Percentiles rank a stretch among this genome's conserved stretches.
Evolutionary conservation across 35 echinoderm and acorn worm genomes (phyloP).

Genomic region (Heliocidaris tuberculata): DNA sequence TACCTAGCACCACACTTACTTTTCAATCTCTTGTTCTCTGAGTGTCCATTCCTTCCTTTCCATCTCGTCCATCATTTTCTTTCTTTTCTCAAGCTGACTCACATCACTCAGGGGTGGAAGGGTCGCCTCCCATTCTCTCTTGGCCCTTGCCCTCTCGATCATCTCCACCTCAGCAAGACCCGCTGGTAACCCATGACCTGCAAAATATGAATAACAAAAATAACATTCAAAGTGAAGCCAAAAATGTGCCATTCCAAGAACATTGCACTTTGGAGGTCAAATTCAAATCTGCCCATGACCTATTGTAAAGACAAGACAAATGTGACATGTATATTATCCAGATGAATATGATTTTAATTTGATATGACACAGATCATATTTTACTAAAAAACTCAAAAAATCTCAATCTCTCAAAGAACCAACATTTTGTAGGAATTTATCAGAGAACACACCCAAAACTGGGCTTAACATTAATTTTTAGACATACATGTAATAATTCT

Average conservation of each 20-base stretch:
- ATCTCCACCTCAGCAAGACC: conserved; percentile 97
- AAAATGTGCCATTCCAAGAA: too few relatives aligned
- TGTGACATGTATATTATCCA: too few relatives aligned
- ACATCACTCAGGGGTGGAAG: conserved; percentile 82
- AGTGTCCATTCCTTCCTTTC: conserved; percentile 95
- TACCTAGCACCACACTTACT: conserved; percentile 53
- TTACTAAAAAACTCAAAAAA: too few relatives aligned
- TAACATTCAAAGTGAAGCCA: too few relatives aligned
- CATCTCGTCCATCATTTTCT: conserved; percentile 98
- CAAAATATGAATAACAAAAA: neutral
- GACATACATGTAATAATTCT: neutral
- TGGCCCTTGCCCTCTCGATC: conserved; percentile 93
- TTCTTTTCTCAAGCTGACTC: conserved; percentile 89
- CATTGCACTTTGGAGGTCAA: too few relatives aligned
- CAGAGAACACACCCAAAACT: too few relatives aligned
- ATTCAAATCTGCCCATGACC: too few relatives aligned
- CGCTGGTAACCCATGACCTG: conserved; percentile 92
- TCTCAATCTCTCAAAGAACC: too few relatives aligned
- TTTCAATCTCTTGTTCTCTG: conserved; percentile 98
- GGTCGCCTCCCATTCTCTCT: conserved; percentile 97
- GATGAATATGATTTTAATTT: too few relatives aligned
- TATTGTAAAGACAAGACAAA: too few relatives aligned
- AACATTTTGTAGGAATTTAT: too few relatives aligned
- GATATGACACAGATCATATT: too few relatives aligned
- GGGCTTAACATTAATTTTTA: neutral